phyloP scores from a whole-genome alignment of 2,797 vertebrate species.

The Nasua narica region DNA sequence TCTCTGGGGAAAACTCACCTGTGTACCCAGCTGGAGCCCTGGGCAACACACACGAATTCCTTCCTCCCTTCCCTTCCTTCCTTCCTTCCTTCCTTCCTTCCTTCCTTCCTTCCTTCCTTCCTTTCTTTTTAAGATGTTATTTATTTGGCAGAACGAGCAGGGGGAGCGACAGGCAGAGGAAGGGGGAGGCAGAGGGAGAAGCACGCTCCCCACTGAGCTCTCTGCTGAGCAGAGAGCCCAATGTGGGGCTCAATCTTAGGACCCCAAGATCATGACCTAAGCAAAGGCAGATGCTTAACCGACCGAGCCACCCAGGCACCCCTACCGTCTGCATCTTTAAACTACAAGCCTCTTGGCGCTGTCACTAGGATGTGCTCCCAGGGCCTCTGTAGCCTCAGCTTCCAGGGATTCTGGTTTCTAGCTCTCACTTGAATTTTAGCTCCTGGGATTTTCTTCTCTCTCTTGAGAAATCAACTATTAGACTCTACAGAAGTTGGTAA shows the following conservation, averaged over 20 bases:
- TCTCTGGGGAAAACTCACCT: background rate
- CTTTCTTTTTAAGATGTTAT: too few species aligned
- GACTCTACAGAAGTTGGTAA: background rate
- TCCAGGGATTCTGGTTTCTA: background rate
- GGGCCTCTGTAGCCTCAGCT: background rate
- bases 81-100: too few species aligned
- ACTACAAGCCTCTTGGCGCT: background rate
- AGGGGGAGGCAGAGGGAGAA: too few species aligned
- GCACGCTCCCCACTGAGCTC: too few species aligned
- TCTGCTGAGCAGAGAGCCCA: background rate
- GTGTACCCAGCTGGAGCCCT: background rate
- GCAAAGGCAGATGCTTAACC: background rate
- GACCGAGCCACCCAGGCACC: too few species aligned
- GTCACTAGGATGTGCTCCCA: background rate
- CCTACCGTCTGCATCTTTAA: background rate
- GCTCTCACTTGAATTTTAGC: background rate
- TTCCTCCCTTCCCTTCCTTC: too few species aligned
- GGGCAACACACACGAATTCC: background rate
- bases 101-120: too few species aligned
- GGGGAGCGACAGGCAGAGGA: too few species aligned
- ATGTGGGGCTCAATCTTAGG: background rate
- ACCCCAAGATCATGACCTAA: background rate
- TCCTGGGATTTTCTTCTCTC: background rate
- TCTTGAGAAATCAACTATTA: background rate
- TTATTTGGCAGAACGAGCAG: too few species aligned